Conservation (phyloP, 2,113 vertebrate genomes). For the Mellivora capensis region DNA sequence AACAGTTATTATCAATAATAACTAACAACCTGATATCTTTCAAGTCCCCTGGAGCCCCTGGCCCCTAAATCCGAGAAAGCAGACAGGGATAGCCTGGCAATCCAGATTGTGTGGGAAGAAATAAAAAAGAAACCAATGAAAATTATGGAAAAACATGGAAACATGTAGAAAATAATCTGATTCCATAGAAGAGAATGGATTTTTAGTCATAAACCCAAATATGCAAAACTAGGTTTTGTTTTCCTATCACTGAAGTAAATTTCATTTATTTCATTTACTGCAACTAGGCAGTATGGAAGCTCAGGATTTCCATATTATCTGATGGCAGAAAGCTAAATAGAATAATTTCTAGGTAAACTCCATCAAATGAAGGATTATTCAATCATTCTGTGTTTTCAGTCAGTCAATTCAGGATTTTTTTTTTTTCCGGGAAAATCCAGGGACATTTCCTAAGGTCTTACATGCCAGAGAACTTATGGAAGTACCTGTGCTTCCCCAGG, state of each 20-base stretch:
- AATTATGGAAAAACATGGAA: neutral
- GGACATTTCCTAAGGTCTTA: neutral
- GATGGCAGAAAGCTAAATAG: neutral
- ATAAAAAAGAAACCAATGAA: neutral
- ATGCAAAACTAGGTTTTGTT: slow-evolving; percentile 5
- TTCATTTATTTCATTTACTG: neutral
- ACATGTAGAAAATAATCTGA: neutral
- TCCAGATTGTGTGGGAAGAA: neutral
- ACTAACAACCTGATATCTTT: slow-evolving; percentile 48
- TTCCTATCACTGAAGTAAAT: slow-evolving; percentile 37
- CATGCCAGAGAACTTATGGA: neutral
- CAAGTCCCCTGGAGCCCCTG: neutral
- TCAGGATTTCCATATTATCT: neutral
- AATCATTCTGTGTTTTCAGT: neutral
- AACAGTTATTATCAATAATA: slow-evolving; percentile 66
- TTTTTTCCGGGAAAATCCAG: neutral
- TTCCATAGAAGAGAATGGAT: neutral
- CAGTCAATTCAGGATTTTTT: neutral
- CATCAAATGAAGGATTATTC: neutral
- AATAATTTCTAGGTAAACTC: slow-evolving; percentile 45
- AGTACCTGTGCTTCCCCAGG: neutral
- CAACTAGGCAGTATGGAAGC: neutral
- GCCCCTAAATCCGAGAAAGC: slow-evolving; percentile 25
- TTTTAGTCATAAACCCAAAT: slow-evolving; percentile 34
- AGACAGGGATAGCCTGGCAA: neutral